Evolutionary conservation across 2,888 invertebrate species (phyloP).

Genomic region (Temnothorax rugatulus): DNA sequence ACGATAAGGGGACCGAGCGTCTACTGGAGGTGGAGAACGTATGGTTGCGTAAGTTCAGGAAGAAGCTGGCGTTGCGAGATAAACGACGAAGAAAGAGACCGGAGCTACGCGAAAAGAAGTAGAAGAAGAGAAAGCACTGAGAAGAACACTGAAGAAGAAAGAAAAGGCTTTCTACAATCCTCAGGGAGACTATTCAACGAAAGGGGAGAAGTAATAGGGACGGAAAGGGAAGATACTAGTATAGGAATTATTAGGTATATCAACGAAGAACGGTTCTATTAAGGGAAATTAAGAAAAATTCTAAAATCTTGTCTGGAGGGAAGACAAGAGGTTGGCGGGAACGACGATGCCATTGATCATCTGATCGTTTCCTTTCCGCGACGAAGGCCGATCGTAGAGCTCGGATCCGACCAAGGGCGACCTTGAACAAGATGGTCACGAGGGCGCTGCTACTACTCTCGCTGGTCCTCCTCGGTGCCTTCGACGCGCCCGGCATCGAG

Average conservation of each 20-base stretch:
- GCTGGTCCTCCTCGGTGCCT: conserved; percentile 82
- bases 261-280: neutral
- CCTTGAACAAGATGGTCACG: conserved; percentile 81
- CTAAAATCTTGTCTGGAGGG: conserved; percentile 17
- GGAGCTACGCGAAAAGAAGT: conserved; percentile 42
- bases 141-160: neutral
- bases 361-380: conserved; percentile 65
- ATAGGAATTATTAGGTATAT: neutral
- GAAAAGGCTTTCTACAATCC: neutral
- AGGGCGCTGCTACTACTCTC: conserved; percentile 81
- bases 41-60: conserved; percentile 36
- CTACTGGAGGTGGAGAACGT: conserved; percentile 33
- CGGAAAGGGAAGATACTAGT: neutral
- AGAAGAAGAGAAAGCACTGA: neutral
- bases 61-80: conserved; percentile 45
- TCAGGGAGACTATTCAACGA: conserved; percentile 43
- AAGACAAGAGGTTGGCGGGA: conserved; percentile 38
- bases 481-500: conserved; percentile 79
- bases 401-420: conserved; percentile 68
- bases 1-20: conserved; percentile 18
- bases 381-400: conserved; percentile 66
- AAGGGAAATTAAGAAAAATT: conserved; percentile 30
- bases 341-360: conserved; percentile 64
- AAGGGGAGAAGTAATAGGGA: conserved; percentile 10
- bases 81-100: conserved; percentile 59